Evolutionary conservation across 2,113 vertebrate genomes (phyloP), one percentile per base, ranked within the genome.

Genomic region (Falcunculus frontatus): DNA sequence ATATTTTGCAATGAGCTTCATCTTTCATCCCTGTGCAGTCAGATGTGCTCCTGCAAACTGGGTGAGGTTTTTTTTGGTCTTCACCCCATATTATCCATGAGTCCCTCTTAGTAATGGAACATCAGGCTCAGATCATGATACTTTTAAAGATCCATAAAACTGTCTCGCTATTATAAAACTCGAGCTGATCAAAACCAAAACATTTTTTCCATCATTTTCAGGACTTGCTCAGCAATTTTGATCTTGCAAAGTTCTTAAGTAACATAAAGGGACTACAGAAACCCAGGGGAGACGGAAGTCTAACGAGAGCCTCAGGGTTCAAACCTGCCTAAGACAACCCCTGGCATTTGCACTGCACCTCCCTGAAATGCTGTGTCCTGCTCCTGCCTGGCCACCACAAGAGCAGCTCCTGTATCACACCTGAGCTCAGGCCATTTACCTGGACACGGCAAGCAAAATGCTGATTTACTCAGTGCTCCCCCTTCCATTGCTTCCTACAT

Each of bases 31-130:
- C 42, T 21, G 26, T 21, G 26, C n/a, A 62, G 33, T 9, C 55
- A 55, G n/a, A 60, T 12, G 23, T 10, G 29, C 20, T 80, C 49
- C 52, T 56, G 32, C 19, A 90, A 49, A n/a, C 9, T 19, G 7
- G 3, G 4, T 9, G 25, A 52, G 27, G 12, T 1, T 17, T 8
- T 6, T 7, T 49, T 67, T 19, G 29, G 7, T 50, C 35, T 72
- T 55, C 50, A 52, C 12, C 22, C 11, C 10, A 2, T 11, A 7
- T 23, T 17, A 21, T 16, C 14, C 44, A 11, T 0, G 2, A 35
- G 16, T 19, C 20, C 30, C 42, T 62, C 77, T 7, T 4, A 50
- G 27, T 7, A 50, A 37, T 7, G 41, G 7, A 33, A 30, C 13
- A 41, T 41, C 25, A 70, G 17, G 33, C 68, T 77, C 64, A 73